Base-by-base conservation (phyloP, 92 coral and sea anemone genomes). In the Siderastrea radians region DNA sequence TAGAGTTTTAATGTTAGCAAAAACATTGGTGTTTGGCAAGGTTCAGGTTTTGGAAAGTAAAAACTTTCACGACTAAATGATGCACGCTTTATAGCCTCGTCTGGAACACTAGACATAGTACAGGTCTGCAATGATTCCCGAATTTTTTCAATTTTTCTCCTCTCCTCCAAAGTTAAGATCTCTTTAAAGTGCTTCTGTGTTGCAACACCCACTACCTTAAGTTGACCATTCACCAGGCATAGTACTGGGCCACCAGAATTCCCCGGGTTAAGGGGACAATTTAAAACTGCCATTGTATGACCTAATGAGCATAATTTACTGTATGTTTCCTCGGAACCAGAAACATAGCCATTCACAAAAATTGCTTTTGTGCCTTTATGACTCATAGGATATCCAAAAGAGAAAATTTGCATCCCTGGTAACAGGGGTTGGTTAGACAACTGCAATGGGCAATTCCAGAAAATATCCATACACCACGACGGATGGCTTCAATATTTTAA, bases 161-260 rank as follows among this genome's bases (percentile, higher is more conserved):
- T 52, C 12, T 80, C 85, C 6, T 67, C 75, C 1, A 52, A 6
- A 14, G 75, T 13, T 3, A 80, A 7, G 68, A 80, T 67, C 44
- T 80, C 67, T 69, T 80, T 80, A 43, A 19, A 52, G 43, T 80
- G 85, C 49, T 67, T 80, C 53, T 80, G 65, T 51, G 74, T 52
- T 14, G 74, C 74, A 67, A 80, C 75, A 68, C 75, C 85, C 1
- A 53, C 66, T 11, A 68, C 85, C n/a, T 45, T 80, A 2, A 80
- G 2, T n/a, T 80, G 14, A 9, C 53, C 75, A 1, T 44, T 8
- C 0, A 14, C 13, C 85, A 75, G 54, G 0, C 5, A 1, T 1
- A 80, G 50, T 3, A 80, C 14, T 2, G 85, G 85, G 54, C 85
- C 74, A 2, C 85, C 85, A 26, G 85, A 81, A 51, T 69, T 67